Evolutionary conservation across 23 tunicate species (phyloP).

Genomic region (Diplosoma virens): DNA sequence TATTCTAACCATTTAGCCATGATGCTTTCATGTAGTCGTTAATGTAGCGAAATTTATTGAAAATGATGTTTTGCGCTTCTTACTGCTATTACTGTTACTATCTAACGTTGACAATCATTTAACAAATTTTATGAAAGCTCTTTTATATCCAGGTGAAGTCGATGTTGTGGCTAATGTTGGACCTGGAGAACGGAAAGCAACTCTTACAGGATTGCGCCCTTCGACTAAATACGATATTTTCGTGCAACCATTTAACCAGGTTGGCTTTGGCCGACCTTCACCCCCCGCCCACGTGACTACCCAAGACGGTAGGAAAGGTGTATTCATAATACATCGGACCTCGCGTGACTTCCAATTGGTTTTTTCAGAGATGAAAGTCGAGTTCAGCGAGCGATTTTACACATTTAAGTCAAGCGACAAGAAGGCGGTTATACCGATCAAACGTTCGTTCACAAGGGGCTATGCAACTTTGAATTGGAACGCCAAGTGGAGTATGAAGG

Average conservation of each 20-base stretch:
- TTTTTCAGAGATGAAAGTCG: conserved; percentile 74
- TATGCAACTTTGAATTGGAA: conserved; percentile 89
- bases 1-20: too few species aligned
- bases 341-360: neutral
- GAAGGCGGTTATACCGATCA: conserved; percentile 92
- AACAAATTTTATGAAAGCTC: too few species aligned
- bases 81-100: too few species aligned
- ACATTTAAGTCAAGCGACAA: conserved; percentile 92
- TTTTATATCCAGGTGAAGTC: conserved; percentile 44
- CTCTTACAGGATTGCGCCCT: conserved; percentile 59
- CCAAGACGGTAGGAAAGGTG: conserved; percentile 82
- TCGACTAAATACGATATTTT: conserved; percentile 72
- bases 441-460: conserved; percentile 86
- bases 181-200: conserved; percentile 34
- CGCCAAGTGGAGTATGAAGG: conserved; percentile 68
- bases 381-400: conserved; percentile 83
- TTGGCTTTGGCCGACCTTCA: conserved; percentile 63
- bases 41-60: too few species aligned
- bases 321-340: neutral
- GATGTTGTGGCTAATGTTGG: conserved; percentile 60
- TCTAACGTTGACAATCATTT: too few species aligned
- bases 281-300: conserved; percentile 68
- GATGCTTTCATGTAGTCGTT: too few species aligned
- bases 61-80: too few species aligned
- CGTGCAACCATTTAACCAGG: conserved; percentile 76